Conservation (phyloP, 2,113 vertebrate genomes). For the Halichoeres trimaculatus region DNA sequence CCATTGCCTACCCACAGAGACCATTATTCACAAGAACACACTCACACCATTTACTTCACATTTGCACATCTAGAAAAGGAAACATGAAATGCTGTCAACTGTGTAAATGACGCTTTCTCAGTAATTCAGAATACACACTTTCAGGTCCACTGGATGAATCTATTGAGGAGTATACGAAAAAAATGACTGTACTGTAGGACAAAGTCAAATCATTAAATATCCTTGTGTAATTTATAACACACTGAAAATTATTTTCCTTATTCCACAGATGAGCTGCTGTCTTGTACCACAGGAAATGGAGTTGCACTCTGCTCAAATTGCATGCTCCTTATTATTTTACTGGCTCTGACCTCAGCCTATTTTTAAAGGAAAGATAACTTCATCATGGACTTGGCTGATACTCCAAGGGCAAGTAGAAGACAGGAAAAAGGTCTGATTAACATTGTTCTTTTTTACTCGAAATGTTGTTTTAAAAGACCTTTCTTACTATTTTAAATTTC, state of each 20-base stretch:
- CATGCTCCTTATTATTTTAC: conserved; percentile 34
- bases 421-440: background rate
- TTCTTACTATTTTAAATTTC: background rate
- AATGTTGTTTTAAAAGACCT: background rate
- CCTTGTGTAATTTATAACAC: no score
- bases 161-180: background rate
- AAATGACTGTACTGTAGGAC: background rate
- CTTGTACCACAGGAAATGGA: conserved; percentile 46
- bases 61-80: background rate
- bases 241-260: background rate
- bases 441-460: background rate
- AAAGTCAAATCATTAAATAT: no score
- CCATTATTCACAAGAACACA: background rate
- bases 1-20: conserved; percentile 14
- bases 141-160: no score
- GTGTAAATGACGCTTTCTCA: conserved; percentile 1
- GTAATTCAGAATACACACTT: background rate
- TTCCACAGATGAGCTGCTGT: conserved; percentile 53
- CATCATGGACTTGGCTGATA: background rate
- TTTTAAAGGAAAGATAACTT: background rate
- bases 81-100: no score
- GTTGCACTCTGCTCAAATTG: conserved; percentile 19
- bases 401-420: background rate
- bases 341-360: conserved; percentile 34
- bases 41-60: background rate